Base-by-base conservation (phyloP, 2,888 invertebrate species). In the Drosophila gaucha region DNA sequence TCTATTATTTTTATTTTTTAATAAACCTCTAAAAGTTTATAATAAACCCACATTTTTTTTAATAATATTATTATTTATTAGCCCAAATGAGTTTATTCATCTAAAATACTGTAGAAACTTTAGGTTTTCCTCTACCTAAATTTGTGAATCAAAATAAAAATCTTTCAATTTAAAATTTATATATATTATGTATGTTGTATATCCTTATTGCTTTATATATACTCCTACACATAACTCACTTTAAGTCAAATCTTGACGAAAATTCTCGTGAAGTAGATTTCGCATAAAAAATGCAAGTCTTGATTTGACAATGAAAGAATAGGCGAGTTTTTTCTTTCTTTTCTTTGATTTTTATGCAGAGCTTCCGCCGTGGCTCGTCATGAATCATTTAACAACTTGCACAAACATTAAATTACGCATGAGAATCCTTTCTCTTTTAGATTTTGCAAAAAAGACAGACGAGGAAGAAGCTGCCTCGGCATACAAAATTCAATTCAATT, bases 361-460 rank as follows among this genome's bases (percentile, higher is more conserved):
- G 43, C 16, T 26, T 44, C 28, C 18, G 30, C 24, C 22, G 51
- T 30, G 63, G 39, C 41, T 52, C 52, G 41, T 41, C 65, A 72
- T 80, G 86, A 80, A 80, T 82, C 76, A 80, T 78, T 80, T 82
- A 85, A 72, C 76, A 78, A 62, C 49, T 62, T 82, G 75, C 66
- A 67, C 68, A 77, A 84, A 74, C 85, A 82, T 74, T 84, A 71
- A 79, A 79, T 80, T 78, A 77, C 74, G 74, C 79, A 80, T 71
- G 67, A 60, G 62, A 75, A 73, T 68, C 72, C 76, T 65, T 69
- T 74, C 49, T 72, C 44, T 49, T 49, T 31, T 30, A 20, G 31
- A 46, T 14, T 20, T 20, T 50, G 41, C 55, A 30, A 59, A 58
- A 51, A 22, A 24, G 38, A 12, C 56, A 41, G 38, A 18, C 26